Percentiles rank a stretch among this genome's conserved stretches.
These are phyloP conservation scores for Liposcelis brunnea DNA, from an alignment of 2,888 invertebrate genomes.

Conservation along the genomic window DNA sequence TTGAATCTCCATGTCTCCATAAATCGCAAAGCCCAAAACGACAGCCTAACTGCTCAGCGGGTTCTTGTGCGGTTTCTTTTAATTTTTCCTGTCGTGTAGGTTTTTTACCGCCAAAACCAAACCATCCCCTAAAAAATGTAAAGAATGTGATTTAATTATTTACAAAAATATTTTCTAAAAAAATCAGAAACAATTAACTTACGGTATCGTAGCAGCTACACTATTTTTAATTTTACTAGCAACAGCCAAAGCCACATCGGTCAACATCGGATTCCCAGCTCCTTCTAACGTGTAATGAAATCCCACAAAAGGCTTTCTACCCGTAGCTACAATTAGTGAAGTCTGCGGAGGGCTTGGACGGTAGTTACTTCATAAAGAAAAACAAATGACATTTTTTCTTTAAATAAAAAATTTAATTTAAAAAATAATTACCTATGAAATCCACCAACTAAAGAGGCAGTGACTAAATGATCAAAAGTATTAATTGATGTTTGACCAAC, in stretches of 20 bases:
- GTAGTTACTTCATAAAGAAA: slow-evolving; percentile 29
- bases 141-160: too few relatives aligned
- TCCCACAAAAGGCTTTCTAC: slow-evolving; percentile 67
- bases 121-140: slow-evolving; percentile 15
- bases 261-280: slow-evolving; percentile 51
- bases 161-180: slow-evolving; percentile 11
- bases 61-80: slow-evolving; percentile 10
- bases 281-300: slow-evolving; percentile 86
- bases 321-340: slow-evolving; percentile 56
- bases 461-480: slow-evolving; percentile 72
- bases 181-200: slow-evolving; percentile 4
- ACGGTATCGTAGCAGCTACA: slow-evolving; percentile 1
- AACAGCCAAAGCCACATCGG: slow-evolving; percentile 85
- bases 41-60: slow-evolving; percentile 15
- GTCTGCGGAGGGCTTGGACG: slow-evolving; percentile 58
- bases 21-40: slow-evolving; percentile 66
- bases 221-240: slow-evolving; percentile 50
- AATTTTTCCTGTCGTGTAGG: slow-evolving; percentile 9
- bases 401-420: neutral
- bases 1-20: slow-evolving; percentile 51
- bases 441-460: slow-evolving; percentile 60
- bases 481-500: slow-evolving; percentile 54
- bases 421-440: slow-evolving; percentile 24
- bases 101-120: slow-evolving; percentile 10
- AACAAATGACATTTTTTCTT: slow-evolving; percentile 16